Percentiles rank a stretch among this genome's conserved stretches.
Evolutionary conservation across 2,113 vertebrate species (phyloP).

Genomic region (Eublepharis macularius): DNA sequence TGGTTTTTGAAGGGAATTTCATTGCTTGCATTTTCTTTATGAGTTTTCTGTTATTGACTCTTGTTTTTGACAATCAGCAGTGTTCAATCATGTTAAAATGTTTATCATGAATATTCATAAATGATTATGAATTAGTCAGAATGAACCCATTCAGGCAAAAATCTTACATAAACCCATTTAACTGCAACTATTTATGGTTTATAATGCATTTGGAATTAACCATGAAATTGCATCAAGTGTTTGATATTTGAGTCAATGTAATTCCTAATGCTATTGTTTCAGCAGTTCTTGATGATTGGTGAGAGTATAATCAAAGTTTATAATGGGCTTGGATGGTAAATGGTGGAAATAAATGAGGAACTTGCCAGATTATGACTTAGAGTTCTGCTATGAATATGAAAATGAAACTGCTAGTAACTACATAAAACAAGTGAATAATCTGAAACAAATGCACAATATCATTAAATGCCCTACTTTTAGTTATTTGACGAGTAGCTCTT

Average conservation of each 20-base stretch:
- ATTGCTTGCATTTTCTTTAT: neutral
- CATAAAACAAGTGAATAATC: neutral
- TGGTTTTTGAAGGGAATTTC: neutral
- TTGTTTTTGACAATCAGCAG: neutral
- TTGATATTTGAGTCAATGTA: neutral
- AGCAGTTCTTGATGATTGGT: constrained; percentile 4
- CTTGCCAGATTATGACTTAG: neutral
- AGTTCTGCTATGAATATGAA: constrained; percentile 8
- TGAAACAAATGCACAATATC: constrained; percentile 8
- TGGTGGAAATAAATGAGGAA: constrained; percentile 22
- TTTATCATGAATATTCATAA: constrained; percentile 8
- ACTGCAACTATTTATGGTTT: neutral
- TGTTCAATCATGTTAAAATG: constrained; percentile 5
- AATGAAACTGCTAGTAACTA: neutral
- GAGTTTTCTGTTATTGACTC: neutral
- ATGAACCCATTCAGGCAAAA: neutral
- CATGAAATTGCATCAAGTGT: neutral
- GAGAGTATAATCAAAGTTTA: constrained; percentile 1
- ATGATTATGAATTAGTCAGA: neutral
- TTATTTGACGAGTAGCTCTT: neutral
- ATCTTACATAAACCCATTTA: neutral
- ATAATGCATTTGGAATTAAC: neutral
- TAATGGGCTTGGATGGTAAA: constrained; percentile 9
- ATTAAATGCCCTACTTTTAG: neutral
- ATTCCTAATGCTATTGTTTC: constrained; percentile 31